These are phyloP conservation scores for Corythaixoides concolor DNA, from an alignment of 2,113 vertebrate genomes.

Conservation along the genomic window DNA sequence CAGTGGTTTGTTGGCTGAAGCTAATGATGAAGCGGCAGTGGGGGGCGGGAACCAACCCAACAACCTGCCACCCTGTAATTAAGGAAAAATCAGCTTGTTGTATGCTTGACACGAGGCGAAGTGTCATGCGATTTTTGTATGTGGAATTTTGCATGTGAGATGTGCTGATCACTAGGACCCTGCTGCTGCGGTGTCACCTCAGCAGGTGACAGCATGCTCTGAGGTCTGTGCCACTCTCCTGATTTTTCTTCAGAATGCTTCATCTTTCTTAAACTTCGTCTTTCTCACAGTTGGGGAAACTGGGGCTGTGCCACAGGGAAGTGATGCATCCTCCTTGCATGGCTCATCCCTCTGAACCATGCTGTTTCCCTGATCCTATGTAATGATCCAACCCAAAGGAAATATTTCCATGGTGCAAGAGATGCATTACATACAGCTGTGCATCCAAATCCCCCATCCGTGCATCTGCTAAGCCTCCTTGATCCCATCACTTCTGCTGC, in stretches of 20 bases:
- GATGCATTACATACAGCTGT: too few species aligned
- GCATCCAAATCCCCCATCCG: fast-evolving
- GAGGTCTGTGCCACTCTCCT: fast-evolving
- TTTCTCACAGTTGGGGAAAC: not conserved
- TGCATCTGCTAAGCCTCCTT: fast-evolving
- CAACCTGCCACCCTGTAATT: not conserved
- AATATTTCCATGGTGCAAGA: fast-evolving
- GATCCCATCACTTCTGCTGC: fast-evolving
- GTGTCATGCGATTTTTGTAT: not conserved
- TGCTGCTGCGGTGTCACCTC: not conserved
- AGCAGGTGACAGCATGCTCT: not conserved
- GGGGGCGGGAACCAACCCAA: too few species aligned
- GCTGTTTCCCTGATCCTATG: not conserved
- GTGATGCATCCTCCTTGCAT: not conserved
- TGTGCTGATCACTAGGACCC: constrained; percentile 1
- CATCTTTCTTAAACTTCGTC: not conserved
- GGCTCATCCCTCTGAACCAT: not conserved
- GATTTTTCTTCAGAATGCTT: fast-evolving
- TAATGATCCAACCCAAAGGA: too few species aligned
- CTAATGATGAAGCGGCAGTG: not conserved
- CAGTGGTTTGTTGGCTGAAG: not conserved
- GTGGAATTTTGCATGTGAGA: not conserved
- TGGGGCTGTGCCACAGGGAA: not conserved
- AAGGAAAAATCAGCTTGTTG: constrained; percentile 10
- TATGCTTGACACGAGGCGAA: constrained; percentile 1